Evolutionary conservation across 2,797 vertebrate genomes (phyloP).

Genomic region (Lithobates sylvaticus): DNA sequence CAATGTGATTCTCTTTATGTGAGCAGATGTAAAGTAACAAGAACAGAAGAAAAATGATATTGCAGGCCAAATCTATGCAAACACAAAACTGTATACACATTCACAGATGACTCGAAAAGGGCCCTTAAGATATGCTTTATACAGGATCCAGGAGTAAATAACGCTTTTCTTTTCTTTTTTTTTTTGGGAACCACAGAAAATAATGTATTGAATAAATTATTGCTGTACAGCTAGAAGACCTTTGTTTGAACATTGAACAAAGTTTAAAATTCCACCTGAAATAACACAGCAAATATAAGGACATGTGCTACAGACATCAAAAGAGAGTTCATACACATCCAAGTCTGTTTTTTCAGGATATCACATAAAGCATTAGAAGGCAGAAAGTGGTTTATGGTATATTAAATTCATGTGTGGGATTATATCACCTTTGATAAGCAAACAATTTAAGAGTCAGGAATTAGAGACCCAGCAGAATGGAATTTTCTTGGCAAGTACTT

Average conservation of each 20-base stretch:
- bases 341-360: slow-evolving; percentile 11
- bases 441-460: slow-evolving; percentile 3
- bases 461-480: slow-evolving; percentile 21
- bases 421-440: slow-evolving; percentile 29
- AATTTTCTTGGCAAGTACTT: slow-evolving; percentile 6
- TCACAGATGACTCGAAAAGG: slow-evolving; percentile 63
- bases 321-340: not conserved
- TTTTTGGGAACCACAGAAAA: slow-evolving; percentile 42
- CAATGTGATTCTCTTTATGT: slow-evolving; percentile 26
- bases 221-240: slow-evolving; percentile 12
- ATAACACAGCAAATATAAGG: slow-evolving; percentile 23
- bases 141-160: not conserved
- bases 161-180: slow-evolving; percentile 43
- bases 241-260: slow-evolving; percentile 15
- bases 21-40: slow-evolving; percentile 6
- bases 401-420: slow-evolving; percentile 33
- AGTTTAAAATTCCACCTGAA: slow-evolving; percentile 42
- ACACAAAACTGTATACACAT: slow-evolving; percentile 63
- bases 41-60: slow-evolving; percentile 6
- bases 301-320: slow-evolving; percentile 2
- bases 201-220: slow-evolving; percentile 54
- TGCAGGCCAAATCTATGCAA: slow-evolving; percentile 66
- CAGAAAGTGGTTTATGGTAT: slow-evolving; percentile 2
- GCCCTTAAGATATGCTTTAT: slow-evolving; percentile 1
- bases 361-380: slow-evolving; percentile 7